Conservation (phyloP, 2,113 vertebrate species). For the Regulus satrapa region DNA sequence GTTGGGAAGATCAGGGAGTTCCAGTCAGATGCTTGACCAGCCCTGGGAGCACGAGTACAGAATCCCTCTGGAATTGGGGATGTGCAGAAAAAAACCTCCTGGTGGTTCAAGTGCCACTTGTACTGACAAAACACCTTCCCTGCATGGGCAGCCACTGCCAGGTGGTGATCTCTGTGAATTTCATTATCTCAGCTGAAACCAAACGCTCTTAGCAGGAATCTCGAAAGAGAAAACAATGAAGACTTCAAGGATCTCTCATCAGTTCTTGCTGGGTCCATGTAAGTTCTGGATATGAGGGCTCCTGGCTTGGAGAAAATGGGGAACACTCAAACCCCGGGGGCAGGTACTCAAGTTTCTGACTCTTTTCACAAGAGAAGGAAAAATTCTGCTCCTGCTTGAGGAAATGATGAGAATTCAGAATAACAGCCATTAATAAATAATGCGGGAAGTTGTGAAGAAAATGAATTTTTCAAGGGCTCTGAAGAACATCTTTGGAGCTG, state of each 20-base stretch:
- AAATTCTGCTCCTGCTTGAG: background rate
- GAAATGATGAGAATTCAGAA: background rate
- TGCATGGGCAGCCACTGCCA: background rate
- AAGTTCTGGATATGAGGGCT: background rate
- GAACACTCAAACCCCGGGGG: background rate
- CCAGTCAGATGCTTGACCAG: background rate
- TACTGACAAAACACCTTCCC: background rate
- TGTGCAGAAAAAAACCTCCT: background rate
- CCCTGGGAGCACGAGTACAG: accelerated
- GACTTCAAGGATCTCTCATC: background rate
- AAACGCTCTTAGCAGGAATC: background rate
- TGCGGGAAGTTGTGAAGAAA: background rate
- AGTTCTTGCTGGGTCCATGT: background rate
- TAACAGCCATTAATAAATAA: conserved; percentile 37
- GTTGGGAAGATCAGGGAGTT: background rate
- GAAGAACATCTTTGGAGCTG: background rate
- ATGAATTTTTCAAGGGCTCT: conserved; percentile 3
- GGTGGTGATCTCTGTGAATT: background rate
- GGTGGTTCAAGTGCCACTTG: background rate
- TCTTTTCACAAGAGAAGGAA: background rate
- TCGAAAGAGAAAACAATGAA: background rate
- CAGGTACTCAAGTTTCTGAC: background rate
- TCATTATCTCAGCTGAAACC: background rate
- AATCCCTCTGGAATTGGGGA: background rate
- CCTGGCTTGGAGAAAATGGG: background rate